phyloP scores from a whole-genome alignment of 1,140 invertebrate species.

The Octopus bimaculoides region DNA sequence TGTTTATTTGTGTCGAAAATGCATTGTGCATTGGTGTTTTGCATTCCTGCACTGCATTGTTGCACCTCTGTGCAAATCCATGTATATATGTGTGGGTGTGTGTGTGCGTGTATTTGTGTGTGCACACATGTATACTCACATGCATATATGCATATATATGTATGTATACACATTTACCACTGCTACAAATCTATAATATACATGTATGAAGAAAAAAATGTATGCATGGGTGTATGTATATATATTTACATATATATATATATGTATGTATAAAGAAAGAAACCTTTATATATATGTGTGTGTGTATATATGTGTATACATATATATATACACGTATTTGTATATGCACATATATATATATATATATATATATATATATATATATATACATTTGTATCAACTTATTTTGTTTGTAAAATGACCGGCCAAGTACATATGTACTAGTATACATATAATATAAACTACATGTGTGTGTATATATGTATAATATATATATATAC shows the following conservation, averaged over 20 bases:
- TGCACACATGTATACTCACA: neutral
- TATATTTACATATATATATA: conserved; percentile 13
- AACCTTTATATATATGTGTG: neutral
- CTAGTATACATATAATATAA: too few relatives aligned
- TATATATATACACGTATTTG: neutral
- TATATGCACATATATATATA: neutral
- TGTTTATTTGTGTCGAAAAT: too few relatives aligned
- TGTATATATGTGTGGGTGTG: neutral
- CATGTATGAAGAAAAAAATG: neutral
- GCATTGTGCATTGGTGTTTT: too few relatives aligned
- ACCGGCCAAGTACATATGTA: too few relatives aligned
- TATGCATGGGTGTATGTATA: conserved; percentile 8
- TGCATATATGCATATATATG: neutral
- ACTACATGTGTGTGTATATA: too few relatives aligned
- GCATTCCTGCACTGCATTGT: neutral
- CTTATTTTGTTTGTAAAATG: neutral
- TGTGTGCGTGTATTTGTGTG: neutral
- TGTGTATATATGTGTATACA: neutral
- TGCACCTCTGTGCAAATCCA: neutral
- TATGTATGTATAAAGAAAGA: neutral
- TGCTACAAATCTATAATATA: neutral
- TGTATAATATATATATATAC: too few relatives aligned
- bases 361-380: neutral
- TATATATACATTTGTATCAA: neutral
- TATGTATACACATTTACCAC: neutral